Evolutionary conservation across 2,113 vertebrate species (phyloP).

Genomic region (Hemichromis elongatus): DNA sequence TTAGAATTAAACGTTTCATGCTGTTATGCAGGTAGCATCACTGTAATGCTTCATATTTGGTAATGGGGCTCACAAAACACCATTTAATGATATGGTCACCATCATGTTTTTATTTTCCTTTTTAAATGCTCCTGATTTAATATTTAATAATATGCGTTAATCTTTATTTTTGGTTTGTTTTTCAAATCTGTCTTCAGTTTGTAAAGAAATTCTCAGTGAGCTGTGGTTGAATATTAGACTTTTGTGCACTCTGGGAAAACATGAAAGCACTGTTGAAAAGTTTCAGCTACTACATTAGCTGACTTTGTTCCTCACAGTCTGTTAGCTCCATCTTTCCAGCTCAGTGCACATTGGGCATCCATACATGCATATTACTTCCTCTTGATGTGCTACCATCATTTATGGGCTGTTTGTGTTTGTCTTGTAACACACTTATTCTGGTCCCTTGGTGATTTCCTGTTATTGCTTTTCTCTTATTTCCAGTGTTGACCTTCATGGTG

Average conservation of each 20-base stretch:
- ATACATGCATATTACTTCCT: slow-evolving; percentile 4
- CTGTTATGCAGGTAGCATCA: neutral
- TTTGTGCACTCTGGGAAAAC: neutral
- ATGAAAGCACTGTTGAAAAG: neutral
- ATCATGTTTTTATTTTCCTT: neutral
- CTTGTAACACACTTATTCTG: neutral
- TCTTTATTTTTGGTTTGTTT: neutral
- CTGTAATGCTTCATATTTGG: neutral
- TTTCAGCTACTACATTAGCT: neutral
- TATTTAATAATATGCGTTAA: neutral
- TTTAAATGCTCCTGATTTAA: neutral
- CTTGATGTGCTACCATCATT: neutral
- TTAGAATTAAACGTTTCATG: neutral
- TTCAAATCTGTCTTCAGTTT: neutral
- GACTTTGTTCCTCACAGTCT: neutral
- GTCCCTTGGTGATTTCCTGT: neutral
- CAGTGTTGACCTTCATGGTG: slow-evolving; percentile 5
- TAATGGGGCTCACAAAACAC: neutral
- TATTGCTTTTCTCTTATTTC: neutral
- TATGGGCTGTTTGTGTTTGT: neutral
- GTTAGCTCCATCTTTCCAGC: neutral
- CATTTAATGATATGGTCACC: neutral
- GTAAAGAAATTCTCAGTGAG: neutral
- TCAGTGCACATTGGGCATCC: neutral
- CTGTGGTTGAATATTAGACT: neutral